Base-by-base conservation (phyloP, 1,140 invertebrate genomes). In the Samia ricini region DNA sequence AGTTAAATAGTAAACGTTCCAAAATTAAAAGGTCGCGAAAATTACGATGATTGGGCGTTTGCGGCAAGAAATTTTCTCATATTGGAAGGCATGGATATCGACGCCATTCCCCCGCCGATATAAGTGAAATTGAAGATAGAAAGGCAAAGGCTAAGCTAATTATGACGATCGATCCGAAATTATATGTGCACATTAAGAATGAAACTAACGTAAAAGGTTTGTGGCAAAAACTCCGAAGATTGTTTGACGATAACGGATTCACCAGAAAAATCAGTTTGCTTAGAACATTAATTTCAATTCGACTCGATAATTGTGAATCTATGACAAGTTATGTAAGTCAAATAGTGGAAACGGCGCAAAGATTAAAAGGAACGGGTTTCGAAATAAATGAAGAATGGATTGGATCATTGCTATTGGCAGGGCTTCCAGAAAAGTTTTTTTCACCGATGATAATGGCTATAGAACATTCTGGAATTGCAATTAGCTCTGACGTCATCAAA, bases 361-460 rank as follows among this genome's bases (percentile, higher is more conserved):
- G 22, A 72, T 67, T 49, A 68, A 71, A 22, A 72, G 76, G 63
- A 36, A 65, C 55, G 69, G 83, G 64, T 8, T 66, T 66, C 21
- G 50, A 21, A 1, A 66, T 66, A 5, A 60, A 26, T 20, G 64
- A 62, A 29, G 72, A 86, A 50, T 83, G 77, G 76, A 67, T 84
- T 23, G 81, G 74, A 12, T 59, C 68, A 2, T 56, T 81, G 18
- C 24, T 87, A n/a, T 54, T 87, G 21, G 77, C 79, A 3, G 84
- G 81, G 21, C 65, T 85, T 29, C 54, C 77, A 8, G 70, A 81
- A 29, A 64, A 66, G 54, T 87, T 54, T 71, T 50, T 26, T 21
- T 81, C 83, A 2, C 82, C 85, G 77, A 79, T n/a, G n/a, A n/a
- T n/a, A n/a, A n/a, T n/a, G n/a, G n/a, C n/a, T n/a, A n/a, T n/a